Percentiles rank a stretch among this genome's conserved stretches.
Evolutionary conservation across 2,797 vertebrate species (phyloP).

Genomic region (Salmo trutta): DNA sequence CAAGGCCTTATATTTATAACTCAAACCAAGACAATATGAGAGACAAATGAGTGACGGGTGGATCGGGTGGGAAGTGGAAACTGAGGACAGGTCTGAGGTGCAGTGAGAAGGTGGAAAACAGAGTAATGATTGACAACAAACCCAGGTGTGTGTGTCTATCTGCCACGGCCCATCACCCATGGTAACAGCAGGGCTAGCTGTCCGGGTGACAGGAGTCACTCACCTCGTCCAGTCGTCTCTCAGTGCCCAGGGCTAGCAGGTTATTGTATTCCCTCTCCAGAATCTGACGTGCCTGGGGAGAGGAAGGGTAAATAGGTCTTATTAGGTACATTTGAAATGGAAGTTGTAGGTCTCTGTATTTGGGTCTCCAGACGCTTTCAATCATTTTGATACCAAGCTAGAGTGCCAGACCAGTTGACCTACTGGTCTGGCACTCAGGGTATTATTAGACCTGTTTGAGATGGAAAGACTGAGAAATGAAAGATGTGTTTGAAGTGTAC

Average conservation of each 20-base stretch:
- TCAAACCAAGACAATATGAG: neutral
- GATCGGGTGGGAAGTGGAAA: neutral
- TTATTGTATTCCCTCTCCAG: slow-evolving; percentile 99
- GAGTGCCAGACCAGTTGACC: no score
- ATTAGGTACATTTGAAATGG: neutral
- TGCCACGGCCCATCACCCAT: slow-evolving; percentile 8
- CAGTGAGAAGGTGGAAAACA: neutral
- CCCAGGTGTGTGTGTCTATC: slow-evolving; percentile 10
- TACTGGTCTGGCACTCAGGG: no score
- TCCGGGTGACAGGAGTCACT: slow-evolving; percentile 51
- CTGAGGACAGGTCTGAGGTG: neutral
- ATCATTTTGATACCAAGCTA: neutral
- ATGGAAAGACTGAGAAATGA: no score
- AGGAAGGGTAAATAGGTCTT: neutral
- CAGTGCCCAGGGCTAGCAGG: slow-evolving; percentile 97
- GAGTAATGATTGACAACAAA: slow-evolving; percentile 10
- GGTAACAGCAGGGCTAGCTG: slow-evolving; percentile 14
- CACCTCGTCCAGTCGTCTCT: slow-evolving; percentile 96
- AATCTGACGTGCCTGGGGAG: slow-evolving; percentile 92
- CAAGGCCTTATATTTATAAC: neutral
- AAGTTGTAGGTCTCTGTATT: neutral
- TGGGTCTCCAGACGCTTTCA: no score
- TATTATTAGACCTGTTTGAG: no score
- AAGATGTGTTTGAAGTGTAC: no score
- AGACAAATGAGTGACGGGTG: neutral